Base-by-base conservation (phyloP, 2,888 invertebrate species). In the Monochamus alternatus region DNA sequence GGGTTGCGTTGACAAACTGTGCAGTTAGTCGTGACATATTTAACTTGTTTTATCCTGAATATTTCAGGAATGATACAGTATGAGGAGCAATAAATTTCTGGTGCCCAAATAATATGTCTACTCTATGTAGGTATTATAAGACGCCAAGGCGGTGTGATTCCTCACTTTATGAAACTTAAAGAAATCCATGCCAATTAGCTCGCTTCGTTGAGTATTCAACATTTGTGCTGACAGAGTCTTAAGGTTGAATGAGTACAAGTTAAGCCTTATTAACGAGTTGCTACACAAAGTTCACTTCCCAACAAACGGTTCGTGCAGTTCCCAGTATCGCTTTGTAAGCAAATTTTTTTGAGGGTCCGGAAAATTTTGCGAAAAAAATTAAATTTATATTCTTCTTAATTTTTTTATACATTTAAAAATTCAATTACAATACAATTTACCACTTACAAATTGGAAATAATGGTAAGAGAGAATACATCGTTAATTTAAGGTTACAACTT, bases 201-300 rank as follows among this genome's bases (percentile, higher is more conserved):
- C 43, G n/a, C 52, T 32, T 71, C 51, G 62, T 70, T 70, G 30
- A 47, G 71, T 63, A 71, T 71, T 71, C 71, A 62, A 63, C 47
- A 38, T 69, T 71, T 71, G 71, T 63, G 71, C 63, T 71, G 71
- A 63, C 63, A 51, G 9, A 62, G 60, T 60, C 52, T 71, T 51
- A 51, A n/a, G 63, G 71, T 38, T 63, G 69, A 70, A 47, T 14
- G 63, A 30, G 63, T 52, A 63, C 51, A 62, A 52, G 38, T 22
- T 63, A 52, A 12, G 52, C 38, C 63, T 70, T 71, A 70, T 63
- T 71, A 71, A 71, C 52, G 63, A 71, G 71, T 38, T 69, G 32
- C 30, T 63, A 14, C 52, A 52, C 47, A 71, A 31, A 69, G 55
- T 55, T 55, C 22, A 55, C n/a, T 55, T 55, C 55, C 14, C 55